Evolutionary conservation across 35 echinoderm and acorn worm species (phyloP).

Genomic region (Holothuria glaberrima): DNA sequence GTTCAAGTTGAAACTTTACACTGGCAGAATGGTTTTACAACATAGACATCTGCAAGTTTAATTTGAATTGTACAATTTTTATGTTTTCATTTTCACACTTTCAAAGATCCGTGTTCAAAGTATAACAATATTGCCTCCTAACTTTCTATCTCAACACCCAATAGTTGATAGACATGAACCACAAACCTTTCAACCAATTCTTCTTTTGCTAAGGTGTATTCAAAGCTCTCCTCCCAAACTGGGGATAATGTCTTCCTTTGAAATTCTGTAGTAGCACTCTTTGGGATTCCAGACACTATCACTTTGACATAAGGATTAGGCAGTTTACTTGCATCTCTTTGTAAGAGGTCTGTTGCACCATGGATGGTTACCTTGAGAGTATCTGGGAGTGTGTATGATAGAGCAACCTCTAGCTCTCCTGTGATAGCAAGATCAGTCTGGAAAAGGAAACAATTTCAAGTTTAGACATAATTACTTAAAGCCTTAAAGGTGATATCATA

Average conservation of each 20-base stretch:
- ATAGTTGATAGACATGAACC: too few species aligned
- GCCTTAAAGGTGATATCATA: too few species aligned
- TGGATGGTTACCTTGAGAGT: constrained; percentile 77
- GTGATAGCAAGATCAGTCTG: constrained; percentile 90
- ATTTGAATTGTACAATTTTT: too few species aligned
- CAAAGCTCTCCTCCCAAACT: constrained; percentile 89
- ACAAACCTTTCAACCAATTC: constrained; percentile 82
- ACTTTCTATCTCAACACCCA: too few species aligned
- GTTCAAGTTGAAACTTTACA: too few species aligned
- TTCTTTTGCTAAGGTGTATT: constrained; percentile 83
- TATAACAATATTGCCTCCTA: too few species aligned
- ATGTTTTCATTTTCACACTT: too few species aligned
- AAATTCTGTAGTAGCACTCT: constrained; percentile 78
- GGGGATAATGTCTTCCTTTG: constrained; percentile 70
- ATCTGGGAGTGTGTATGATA: constrained; percentile 82
- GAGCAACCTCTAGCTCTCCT: constrained; percentile 73
- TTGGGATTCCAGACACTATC: constrained; percentile 80
- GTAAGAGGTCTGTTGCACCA: constrained; percentile 60
- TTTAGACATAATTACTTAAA: too few species aligned
- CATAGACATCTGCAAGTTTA: too few species aligned
- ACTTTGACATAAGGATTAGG: constrained; percentile 92
- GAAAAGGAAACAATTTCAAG: not conserved
- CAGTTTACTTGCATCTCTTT: constrained; percentile 66
- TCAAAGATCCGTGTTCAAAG: too few species aligned
- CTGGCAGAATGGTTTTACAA: too few species aligned